phyloP scores from a whole-genome alignment of 2,888 invertebrate species.

The Drosophila subsilvestris region DNA sequence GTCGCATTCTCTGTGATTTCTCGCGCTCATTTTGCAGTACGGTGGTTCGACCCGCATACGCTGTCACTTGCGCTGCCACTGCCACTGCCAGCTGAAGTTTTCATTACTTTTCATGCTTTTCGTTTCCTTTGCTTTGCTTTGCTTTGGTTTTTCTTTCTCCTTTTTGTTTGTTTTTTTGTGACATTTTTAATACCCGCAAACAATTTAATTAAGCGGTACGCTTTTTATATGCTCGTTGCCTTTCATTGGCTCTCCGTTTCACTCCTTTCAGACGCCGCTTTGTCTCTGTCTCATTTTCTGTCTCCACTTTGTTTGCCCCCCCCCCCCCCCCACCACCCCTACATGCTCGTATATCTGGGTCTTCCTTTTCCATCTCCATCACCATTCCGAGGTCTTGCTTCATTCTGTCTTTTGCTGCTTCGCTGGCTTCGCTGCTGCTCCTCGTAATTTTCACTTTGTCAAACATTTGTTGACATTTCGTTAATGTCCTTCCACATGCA shows the following conservation, averaged over 20 bases:
- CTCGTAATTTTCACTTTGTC: constrained; percentile 74
- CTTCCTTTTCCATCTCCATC: background rate
- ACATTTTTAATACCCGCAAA: constrained; percentile 77
- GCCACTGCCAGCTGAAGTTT: constrained; percentile 60
- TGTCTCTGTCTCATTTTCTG: constrained; percentile 11
- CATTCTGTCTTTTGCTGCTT: constrained; percentile 45
- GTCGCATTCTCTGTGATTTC: constrained; percentile 35
- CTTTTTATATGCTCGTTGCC: constrained; percentile 50
- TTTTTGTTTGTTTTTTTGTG: constrained; percentile 54
- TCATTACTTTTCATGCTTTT: constrained; percentile 49
- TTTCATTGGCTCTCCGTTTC: constrained; percentile 30
- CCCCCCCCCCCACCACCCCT: background rate
- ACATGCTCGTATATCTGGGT: background rate
- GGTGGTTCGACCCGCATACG: constrained; percentile 64
- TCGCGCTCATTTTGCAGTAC: constrained; percentile 61
- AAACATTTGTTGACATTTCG: constrained; percentile 75
- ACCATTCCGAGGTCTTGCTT: constrained; percentile 26
- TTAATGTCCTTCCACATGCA: constrained; percentile 68
- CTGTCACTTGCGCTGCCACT: constrained; percentile 11
- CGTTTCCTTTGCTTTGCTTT: constrained; percentile 27
- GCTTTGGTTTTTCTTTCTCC: constrained; percentile 9
- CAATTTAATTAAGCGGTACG: constrained; percentile 78
- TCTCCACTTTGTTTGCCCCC: background rate
- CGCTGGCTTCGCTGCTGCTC: background rate
- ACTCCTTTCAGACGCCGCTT: constrained; percentile 1